These are phyloP conservation scores for Nesogale talazaci DNA, from an alignment of 2,113 vertebrate genomes.

Conservation along the genomic window DNA sequence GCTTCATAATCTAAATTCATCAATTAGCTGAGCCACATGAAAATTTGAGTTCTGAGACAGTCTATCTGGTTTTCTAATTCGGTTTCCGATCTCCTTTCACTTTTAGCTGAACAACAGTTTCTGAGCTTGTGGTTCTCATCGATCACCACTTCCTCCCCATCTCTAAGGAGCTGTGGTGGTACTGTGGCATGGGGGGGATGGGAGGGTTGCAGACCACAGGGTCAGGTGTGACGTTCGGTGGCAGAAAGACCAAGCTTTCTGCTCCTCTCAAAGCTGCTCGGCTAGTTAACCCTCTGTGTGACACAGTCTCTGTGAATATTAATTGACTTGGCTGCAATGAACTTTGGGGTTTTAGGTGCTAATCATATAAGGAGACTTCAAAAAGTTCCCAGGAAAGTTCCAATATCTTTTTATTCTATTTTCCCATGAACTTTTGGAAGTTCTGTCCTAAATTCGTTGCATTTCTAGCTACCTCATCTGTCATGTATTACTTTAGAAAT, in stretches of 20 bases:
- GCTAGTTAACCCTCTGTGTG: too few species aligned
- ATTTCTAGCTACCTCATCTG: neutral
- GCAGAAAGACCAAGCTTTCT: too few species aligned
- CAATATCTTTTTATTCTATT: neutral
- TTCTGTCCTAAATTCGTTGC: too few species aligned
- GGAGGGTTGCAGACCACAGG: too few species aligned
- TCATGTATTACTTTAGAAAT: neutral
- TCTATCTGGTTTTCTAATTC: neutral
- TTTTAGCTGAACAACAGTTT: neutral
- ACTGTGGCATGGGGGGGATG: too few species aligned
- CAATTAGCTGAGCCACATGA: neutral
- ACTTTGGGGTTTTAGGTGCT: too few species aligned
- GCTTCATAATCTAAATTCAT: neutral
- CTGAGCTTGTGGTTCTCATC: neutral
- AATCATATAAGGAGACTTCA: too few species aligned
- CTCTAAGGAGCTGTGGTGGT: neutral
- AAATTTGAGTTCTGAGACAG: neutral
- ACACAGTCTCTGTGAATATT: too few species aligned
- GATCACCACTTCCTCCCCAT: neutral
- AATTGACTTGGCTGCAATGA: too few species aligned
- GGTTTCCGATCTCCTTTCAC: slow-evolving; percentile 10
- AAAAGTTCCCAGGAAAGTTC: too few species aligned
- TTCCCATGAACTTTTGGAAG: neutral
- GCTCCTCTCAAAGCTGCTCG: too few species aligned
- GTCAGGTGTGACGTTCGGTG: too few species aligned